Conservation (phyloP, 2,113 vertebrate species). For the Harpagus bidentatus region DNA sequence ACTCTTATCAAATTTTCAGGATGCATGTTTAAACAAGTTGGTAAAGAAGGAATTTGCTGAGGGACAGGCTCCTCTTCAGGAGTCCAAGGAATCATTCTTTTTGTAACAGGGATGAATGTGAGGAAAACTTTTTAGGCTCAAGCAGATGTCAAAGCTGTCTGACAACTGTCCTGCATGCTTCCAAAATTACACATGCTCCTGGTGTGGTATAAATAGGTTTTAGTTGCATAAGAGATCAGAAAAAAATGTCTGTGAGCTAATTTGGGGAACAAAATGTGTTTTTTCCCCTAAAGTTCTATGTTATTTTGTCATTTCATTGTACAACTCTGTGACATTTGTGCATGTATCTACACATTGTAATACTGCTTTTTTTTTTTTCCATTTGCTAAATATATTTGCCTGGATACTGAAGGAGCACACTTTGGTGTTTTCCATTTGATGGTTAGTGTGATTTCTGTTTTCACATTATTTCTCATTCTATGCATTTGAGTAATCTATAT, state of each 20-base stretch:
- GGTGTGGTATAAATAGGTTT: background rate
- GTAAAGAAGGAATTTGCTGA: background rate
- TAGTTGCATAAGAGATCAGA: background rate
- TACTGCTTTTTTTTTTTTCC: background rate
- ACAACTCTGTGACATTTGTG: background rate
- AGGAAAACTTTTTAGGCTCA: background rate
- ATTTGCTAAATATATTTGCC: background rate
- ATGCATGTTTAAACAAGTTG: background rate
- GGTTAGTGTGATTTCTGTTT: background rate
- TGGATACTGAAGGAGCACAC: background rate
- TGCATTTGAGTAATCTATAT: background rate
- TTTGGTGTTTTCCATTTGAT: background rate
- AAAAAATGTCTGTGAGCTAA: background rate
- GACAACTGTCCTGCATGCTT: background rate
- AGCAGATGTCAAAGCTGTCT: background rate
- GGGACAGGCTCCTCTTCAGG: background rate
- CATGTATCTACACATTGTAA: accelerated
- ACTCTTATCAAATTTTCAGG: background rate
- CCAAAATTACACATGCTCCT: background rate
- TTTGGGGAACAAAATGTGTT: background rate
- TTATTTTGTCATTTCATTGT: background rate
- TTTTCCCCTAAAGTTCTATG: background rate
- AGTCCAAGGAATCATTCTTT: background rate
- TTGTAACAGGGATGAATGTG: background rate
- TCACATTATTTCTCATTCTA: background rate